Evolutionary conservation across 2,888 invertebrate genomes (phyloP).

Genomic region (Spisula solida): DNA sequence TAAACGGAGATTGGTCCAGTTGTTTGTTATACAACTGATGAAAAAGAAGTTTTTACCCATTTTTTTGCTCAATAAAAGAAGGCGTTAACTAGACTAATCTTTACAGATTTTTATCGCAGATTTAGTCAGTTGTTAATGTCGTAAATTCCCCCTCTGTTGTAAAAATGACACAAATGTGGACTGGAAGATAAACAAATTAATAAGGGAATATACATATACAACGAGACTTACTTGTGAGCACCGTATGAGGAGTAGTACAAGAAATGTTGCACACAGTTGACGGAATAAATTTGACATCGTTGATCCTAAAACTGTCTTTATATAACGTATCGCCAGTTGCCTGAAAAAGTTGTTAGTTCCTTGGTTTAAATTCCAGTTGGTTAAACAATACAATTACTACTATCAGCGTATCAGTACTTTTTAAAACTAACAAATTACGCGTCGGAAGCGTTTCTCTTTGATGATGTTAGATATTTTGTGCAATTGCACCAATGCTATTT

Average conservation of each 20-base stretch:
- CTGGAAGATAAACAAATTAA: not conserved
- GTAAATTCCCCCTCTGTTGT: no score
- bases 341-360: slow-evolving; percentile 23
- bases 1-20: no score
- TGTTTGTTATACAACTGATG: no score
- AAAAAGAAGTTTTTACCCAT: no score
- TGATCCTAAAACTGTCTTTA: slow-evolving; percentile 7
- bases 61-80: no score
- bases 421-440: not conserved
- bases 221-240: slow-evolving; percentile 55
- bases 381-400: not conserved
- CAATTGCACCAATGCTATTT: not conserved
- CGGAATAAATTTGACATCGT: slow-evolving; percentile 40
- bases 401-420: not conserved
- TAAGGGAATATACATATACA: not conserved
- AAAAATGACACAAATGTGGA: no score
- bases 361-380: not conserved
- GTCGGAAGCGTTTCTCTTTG: no score
- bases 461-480: not conserved
- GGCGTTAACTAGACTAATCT: no score
- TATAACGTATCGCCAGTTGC: not conserved
- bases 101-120: no score
- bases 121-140: no score
- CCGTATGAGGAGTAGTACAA: slow-evolving; percentile 44
- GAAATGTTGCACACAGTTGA: slow-evolving; percentile 38